These are phyloP conservation scores for Drosophila pseudoananassae DNA, from an alignment of 1,140 invertebrate species.

Conservation along the genomic window DNA sequence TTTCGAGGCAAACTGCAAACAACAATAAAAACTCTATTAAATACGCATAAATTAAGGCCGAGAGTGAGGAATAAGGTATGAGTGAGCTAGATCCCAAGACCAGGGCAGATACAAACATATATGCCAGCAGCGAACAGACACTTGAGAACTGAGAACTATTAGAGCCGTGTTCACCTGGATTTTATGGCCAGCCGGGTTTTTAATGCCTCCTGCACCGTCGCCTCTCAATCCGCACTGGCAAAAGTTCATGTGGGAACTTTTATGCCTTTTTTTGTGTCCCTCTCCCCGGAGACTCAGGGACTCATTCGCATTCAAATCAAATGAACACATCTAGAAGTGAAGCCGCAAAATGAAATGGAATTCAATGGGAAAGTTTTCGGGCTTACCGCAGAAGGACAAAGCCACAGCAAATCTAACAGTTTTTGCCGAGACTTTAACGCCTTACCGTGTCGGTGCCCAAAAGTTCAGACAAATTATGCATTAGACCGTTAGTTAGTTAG, in stretches of 20 bases:
- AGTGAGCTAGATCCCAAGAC: not conserved
- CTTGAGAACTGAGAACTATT: slow-evolving; percentile 48
- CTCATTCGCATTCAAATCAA: slow-evolving; percentile 79
- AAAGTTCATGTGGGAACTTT: slow-evolving; percentile 77
- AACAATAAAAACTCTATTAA: slow-evolving; percentile 82
- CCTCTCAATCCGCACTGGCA: slow-evolving; percentile 4
- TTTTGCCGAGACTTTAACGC: slow-evolving; percentile 42
- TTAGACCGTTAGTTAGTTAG: slow-evolving; percentile 75
- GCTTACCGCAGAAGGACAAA: slow-evolving; percentile 59
- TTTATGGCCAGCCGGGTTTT: slow-evolving; percentile 65
- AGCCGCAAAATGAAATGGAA: slow-evolving; percentile 76
- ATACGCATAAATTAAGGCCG: slow-evolving; percentile 77
- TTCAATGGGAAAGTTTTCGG: slow-evolving; percentile 72
- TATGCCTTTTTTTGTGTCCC: slow-evolving; percentile 58
- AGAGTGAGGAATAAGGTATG: slow-evolving; percentile 6
- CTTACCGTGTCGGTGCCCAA: slow-evolving; percentile 53
- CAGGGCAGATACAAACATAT: not conserved
- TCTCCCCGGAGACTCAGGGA: slow-evolving; percentile 10
- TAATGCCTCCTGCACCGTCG: slow-evolving; percentile 39
- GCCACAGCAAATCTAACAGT: slow-evolving; percentile 56
- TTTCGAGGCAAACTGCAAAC: slow-evolving; percentile 69
- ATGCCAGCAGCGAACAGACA: slow-evolving; percentile 20
- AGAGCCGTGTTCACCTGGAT: slow-evolving; percentile 52
- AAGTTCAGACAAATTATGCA: slow-evolving; percentile 80
- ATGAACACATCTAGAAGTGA: slow-evolving; percentile 66